A percentile compares a stretch with the other conserved stretches of the same genome.
Conservation (phyloP, 2,113 vertebrate genomes). For the Sylvilagus bachmani region DNA sequence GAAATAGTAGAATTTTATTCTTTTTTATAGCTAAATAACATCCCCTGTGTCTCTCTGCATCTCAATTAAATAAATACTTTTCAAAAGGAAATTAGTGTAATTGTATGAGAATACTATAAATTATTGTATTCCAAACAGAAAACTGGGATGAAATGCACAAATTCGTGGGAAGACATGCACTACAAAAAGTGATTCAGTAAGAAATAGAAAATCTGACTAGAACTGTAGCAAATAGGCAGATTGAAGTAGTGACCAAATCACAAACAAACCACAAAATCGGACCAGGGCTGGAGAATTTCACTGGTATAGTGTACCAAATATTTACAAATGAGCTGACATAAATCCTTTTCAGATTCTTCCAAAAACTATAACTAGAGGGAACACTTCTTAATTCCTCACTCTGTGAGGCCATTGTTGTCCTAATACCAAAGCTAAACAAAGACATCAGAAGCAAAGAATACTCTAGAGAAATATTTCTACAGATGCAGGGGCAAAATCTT, state of each 20-base stretch:
- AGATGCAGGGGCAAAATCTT: background rate
- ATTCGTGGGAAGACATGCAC: background rate
- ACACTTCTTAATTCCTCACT: background rate
- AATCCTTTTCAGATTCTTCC: background rate
- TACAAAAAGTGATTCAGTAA: background rate
- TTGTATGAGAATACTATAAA: background rate
- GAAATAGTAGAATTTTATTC: too few species aligned
- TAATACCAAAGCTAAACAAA: background rate
- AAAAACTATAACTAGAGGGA: background rate
- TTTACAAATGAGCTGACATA: background rate
- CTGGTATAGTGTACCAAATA: background rate
- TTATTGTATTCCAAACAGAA: background rate
- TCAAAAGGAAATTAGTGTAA: too few species aligned
- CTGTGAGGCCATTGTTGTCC: background rate
- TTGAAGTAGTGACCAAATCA: background rate
- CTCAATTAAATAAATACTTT: too few species aligned
- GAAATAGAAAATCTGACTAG: background rate
- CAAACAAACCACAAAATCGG: background rate
- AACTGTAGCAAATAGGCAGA: background rate
- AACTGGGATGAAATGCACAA: background rate
- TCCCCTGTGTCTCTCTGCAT: too few species aligned
- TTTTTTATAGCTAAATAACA: too few species aligned
- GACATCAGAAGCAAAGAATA: background rate
- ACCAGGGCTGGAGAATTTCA: background rate
- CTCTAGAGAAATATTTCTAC: background rate